Evolutionary conservation across 2,888 invertebrate genomes (phyloP).

Genomic region (Lasioglossum marginatum): DNA sequence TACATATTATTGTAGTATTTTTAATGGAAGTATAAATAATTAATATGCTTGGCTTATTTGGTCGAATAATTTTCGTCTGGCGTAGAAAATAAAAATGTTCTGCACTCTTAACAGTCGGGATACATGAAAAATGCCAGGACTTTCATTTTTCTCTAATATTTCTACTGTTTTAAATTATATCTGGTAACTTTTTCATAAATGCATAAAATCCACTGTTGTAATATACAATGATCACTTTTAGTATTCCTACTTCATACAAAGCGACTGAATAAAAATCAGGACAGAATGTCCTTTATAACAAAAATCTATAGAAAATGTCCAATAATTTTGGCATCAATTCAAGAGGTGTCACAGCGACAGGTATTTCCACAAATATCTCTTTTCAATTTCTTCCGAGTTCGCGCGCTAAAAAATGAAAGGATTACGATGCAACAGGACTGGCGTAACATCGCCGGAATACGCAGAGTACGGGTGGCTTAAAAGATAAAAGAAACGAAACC

Average conservation of each 20-base stretch:
- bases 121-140: neutral
- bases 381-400: neutral
- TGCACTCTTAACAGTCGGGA: neutral
- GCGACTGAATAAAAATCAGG: no score
- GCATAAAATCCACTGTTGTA: neutral
- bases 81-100: neutral
- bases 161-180: neutral
- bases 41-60: neutral
- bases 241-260: no score
- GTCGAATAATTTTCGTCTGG: neutral
- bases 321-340: neutral
- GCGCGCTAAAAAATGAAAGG: neutral
- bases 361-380: neutral
- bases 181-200: neutral
- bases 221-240: neutral
- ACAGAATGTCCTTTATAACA: no score
- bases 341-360: neutral
- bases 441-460: neutral
- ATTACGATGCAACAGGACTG: neutral
- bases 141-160: neutral
- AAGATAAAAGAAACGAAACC: constrained; percentile 1
- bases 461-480: constrained; percentile 11
- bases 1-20: neutral
- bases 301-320: neutral
- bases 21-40: neutral